These are phyloP conservation scores for Drosophila bocqueti DNA, from an alignment of 1,140 invertebrate genomes.

Conservation along the genomic window DNA sequence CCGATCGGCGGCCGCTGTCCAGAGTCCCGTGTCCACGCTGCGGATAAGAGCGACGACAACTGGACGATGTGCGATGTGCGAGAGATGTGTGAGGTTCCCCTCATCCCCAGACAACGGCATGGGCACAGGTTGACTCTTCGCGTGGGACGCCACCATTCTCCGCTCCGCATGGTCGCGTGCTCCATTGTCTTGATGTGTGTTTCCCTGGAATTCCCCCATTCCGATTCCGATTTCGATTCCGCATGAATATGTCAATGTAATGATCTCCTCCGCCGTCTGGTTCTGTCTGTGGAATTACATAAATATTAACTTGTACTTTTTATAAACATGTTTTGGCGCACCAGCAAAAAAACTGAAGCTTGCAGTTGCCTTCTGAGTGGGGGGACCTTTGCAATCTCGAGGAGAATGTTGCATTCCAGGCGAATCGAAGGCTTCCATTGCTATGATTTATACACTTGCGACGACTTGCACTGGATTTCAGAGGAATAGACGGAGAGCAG, in stretches of 20 bases:
- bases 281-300: constrained; percentile 72
- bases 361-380: constrained; percentile 2
- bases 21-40: constrained; percentile 26
- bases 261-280: constrained; percentile 55
- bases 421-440: constrained; percentile 48
- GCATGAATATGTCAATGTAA: constrained; percentile 81
- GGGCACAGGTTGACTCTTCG: constrained; percentile 39
- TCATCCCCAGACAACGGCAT: constrained; percentile 24
- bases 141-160: constrained; percentile 18
- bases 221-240: constrained; percentile 41
- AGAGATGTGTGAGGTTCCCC: constrained; percentile 30
- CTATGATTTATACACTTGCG: constrained; percentile 75
- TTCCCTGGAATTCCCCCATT: constrained; percentile 58
- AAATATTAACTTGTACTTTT: constrained; percentile 83
- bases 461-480: constrained; percentile 7
- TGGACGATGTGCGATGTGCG: constrained; percentile 29
- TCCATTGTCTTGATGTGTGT: constrained; percentile 32
- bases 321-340: constrained; percentile 73
- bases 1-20: constrained; percentile 32
- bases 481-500: constrained; percentile 3
- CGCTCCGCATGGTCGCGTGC: constrained; percentile 50
- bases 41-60: constrained; percentile 70
- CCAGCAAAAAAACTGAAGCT: constrained; percentile 9
- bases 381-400: constrained; percentile 1
- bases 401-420: constrained; percentile 22